phyloP scores from a whole-genome alignment of 2,888 invertebrate species.

The Aporophyla nigra region DNA sequence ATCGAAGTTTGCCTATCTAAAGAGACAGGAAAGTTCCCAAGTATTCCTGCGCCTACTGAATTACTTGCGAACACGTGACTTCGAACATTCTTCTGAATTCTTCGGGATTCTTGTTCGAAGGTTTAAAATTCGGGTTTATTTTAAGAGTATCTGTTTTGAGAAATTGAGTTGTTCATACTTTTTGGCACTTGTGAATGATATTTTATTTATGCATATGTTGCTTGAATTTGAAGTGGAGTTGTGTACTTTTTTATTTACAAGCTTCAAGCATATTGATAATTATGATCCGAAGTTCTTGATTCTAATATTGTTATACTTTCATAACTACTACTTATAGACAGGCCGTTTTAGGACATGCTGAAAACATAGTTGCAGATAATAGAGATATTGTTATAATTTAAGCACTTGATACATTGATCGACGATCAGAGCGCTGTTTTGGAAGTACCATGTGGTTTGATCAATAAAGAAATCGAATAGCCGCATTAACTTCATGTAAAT shows the following conservation, averaged over 20 bases:
- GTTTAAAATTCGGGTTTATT: conserved; percentile 53
- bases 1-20: conserved; percentile 72
- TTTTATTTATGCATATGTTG: conserved; percentile 5
- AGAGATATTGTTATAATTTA: neutral
- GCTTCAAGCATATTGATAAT: no score
- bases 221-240: neutral
- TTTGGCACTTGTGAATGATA: conserved; percentile 6
- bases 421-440: neutral
- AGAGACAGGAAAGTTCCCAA: conserved; percentile 65
- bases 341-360: neutral
- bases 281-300: no score
- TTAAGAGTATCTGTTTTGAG: conserved; percentile 22
- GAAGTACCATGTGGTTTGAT: neutral
- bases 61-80: conserved; percentile 68
- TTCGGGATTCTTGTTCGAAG: conserved; percentile 29
- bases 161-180: conserved; percentile 19
- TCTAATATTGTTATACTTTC: no score
- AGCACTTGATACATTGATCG: neutral
- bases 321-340: no score
- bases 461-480: no score
- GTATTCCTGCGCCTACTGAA: conserved; percentile 67
- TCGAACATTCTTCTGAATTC: conserved; percentile 52
- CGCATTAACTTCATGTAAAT: neutral
- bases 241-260: no score
- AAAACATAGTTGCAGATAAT: neutral